Percentiles rank a stretch among this genome's conserved stretches.
These are phyloP conservation scores for Apistogramma diplotaenia DNA, from an alignment of 2,113 vertebrate genomes.

Conservation along the genomic window DNA sequence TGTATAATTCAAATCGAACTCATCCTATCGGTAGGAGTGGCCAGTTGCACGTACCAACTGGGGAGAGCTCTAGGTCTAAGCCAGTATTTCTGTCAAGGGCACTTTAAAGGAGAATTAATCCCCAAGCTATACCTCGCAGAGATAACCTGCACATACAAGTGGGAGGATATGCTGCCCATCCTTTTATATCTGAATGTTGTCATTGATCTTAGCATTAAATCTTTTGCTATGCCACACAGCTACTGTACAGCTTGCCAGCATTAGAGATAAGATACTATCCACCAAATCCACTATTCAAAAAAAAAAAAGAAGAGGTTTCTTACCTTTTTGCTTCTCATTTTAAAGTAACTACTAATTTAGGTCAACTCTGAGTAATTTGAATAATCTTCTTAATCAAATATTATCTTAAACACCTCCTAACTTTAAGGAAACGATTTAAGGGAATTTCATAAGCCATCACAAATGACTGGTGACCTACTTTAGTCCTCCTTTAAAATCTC, in stretches of 20 bases:
- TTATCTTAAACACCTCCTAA: constrained; percentile 47
- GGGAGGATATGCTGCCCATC: neutral
- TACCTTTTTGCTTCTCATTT: neutral
- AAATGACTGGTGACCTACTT: constrained; percentile 61
- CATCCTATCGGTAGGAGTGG: too few species aligned
- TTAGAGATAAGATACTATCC: neutral
- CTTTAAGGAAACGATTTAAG: constrained; percentile 59
- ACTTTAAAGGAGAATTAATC: neutral
- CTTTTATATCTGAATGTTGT: neutral
- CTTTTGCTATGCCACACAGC: neutral
- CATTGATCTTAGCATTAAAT: neutral
- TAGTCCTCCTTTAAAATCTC: constrained; percentile 31
- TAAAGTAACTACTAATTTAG: constrained; percentile 38
- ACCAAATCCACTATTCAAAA: neutral
- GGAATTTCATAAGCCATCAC: constrained; percentile 41
- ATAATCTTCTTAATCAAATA: constrained; percentile 67
- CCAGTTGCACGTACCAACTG: too few species aligned
- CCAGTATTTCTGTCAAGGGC: neutral
- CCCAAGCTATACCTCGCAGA: neutral
- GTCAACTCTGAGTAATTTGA: constrained; percentile 49
- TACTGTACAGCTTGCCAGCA: neutral
- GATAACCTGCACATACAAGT: neutral
- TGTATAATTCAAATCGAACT: neutral
- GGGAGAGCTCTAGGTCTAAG: neutral
- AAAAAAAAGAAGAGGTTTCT: neutral